Percentiles rank a stretch among this genome's conserved stretches.
phyloP scores from a whole-genome alignment of 2,888 invertebrate species.

The Dicranocentrus wangi region DNA sequence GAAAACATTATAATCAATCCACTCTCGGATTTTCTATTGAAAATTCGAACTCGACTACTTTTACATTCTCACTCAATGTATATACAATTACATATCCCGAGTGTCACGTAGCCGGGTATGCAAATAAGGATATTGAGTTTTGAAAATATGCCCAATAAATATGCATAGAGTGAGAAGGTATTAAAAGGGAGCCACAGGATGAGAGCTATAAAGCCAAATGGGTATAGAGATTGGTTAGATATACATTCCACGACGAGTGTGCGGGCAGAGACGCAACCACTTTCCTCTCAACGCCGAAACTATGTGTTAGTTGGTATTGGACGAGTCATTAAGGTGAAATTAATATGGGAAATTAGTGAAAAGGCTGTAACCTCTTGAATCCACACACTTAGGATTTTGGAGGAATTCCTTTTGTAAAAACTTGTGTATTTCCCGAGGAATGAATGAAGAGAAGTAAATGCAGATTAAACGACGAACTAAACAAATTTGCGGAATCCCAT shows the following conservation, averaged over 20 bases:
- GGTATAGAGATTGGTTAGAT: too few species aligned
- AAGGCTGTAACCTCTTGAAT: conserved; percentile 10
- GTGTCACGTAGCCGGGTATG: background rate
- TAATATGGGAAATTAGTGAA: conserved; percentile 58
- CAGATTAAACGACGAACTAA: conserved; percentile 45
- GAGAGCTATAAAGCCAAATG: background rate
- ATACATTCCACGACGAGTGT: too few species aligned
- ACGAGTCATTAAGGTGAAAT: conserved; percentile 58
- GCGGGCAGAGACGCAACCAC: background rate
- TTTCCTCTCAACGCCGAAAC: conserved; percentile 20
- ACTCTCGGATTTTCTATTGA: conserved; percentile 5
- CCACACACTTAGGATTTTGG: background rate
- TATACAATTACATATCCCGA: background rate
- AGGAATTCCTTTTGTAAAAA: conserved; percentile 22
- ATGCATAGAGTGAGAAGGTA: background rate
- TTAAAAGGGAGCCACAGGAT: background rate
- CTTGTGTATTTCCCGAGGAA: background rate
- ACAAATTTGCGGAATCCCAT: conserved; percentile 47
- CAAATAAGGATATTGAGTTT: conserved; percentile 8
- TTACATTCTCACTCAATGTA: background rate
- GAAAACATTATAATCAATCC: conserved; percentile 15
- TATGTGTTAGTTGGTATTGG: conserved; percentile 44
- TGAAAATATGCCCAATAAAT: conserved; percentile 7
- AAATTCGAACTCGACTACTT: background rate
- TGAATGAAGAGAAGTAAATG: conserved; percentile 10